Evolutionary conservation across 2,888 invertebrate genomes (phyloP).

Genomic region (Pammene aurita): DNA sequence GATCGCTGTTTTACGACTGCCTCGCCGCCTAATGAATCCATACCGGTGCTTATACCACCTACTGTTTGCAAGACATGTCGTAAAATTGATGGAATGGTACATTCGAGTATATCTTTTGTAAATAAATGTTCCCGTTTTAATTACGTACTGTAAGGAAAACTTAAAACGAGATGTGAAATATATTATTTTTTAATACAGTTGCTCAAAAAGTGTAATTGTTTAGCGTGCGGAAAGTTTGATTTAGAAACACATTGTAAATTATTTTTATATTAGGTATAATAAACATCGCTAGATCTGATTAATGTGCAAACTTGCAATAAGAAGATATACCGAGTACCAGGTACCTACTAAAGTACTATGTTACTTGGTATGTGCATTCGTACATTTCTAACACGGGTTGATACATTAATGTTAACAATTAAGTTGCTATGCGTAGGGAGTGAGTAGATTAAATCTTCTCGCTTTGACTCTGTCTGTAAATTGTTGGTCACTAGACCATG

Average conservation of each 20-base stretch:
- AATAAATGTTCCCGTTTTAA: not conserved
- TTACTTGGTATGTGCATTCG: too few species aligned
- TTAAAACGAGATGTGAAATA: too few species aligned
- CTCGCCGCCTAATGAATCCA: constrained; percentile 24
- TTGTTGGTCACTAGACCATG: constrained; percentile 16
- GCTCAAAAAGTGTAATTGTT: too few species aligned
- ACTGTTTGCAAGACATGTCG: constrained; percentile 17
- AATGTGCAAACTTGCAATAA: too few species aligned
- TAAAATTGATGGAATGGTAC: constrained; percentile 11
- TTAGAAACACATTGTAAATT: too few species aligned
- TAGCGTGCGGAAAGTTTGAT: too few species aligned
- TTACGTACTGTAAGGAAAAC: not conserved
- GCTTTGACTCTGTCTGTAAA: constrained; percentile 8
- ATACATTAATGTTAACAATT: constrained; percentile 1
- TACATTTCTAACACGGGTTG: too few species aligned
- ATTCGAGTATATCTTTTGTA: not conserved
- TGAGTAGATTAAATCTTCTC: constrained; percentile 13
- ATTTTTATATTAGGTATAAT: too few species aligned
- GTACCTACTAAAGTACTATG: too few species aligned
- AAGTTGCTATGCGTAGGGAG: not conserved
- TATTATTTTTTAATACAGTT: too few species aligned
- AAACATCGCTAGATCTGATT: too few species aligned
- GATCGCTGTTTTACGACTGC: constrained; percentile 20
- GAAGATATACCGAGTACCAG: too few species aligned
- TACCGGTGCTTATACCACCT: constrained; percentile 6